Percentiles rank a stretch among this genome's conserved stretches.
Evolutionary conservation across 2,888 invertebrate genomes (phyloP).

Genomic region (Callosobruchus maculatus): DNA sequence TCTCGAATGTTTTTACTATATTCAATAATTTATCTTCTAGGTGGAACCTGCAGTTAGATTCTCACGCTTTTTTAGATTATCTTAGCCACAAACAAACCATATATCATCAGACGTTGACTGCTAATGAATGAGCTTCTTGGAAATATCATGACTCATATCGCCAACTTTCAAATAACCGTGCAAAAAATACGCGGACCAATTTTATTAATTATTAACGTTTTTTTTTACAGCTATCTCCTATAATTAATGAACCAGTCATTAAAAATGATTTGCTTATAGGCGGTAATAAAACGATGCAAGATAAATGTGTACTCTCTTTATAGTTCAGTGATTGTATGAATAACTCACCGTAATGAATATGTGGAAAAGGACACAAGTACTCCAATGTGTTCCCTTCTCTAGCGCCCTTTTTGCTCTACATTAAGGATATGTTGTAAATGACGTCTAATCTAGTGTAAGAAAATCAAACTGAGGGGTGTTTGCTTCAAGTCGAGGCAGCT

Average conservation of each 20-base stretch:
- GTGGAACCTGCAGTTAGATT: not conserved
- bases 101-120: not conserved
- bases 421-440: no score
- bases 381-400: no score
- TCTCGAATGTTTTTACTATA: no score
- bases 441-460: no score
- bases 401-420: no score
- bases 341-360: no score
- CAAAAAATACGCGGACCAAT: not conserved
- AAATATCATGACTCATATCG: not conserved
- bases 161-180: not conserved
- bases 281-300: not conserved
- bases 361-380: no score
- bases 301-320: not conserved
- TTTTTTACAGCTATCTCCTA: not conserved
- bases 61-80: not conserved
- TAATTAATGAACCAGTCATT: not conserved
- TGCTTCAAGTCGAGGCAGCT: no score
- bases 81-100: not conserved
- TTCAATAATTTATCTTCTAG: no score
- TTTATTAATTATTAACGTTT: not conserved
- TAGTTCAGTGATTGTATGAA: not conserved
- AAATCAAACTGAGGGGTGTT: no score
- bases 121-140: not conserved
- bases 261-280: not conserved